Percentiles rank a stretch among this genome's conserved stretches.
These are phyloP conservation scores for Pelobates cultripes DNA, from an alignment of 2,797 vertebrate species.

Conservation along the genomic window DNA sequence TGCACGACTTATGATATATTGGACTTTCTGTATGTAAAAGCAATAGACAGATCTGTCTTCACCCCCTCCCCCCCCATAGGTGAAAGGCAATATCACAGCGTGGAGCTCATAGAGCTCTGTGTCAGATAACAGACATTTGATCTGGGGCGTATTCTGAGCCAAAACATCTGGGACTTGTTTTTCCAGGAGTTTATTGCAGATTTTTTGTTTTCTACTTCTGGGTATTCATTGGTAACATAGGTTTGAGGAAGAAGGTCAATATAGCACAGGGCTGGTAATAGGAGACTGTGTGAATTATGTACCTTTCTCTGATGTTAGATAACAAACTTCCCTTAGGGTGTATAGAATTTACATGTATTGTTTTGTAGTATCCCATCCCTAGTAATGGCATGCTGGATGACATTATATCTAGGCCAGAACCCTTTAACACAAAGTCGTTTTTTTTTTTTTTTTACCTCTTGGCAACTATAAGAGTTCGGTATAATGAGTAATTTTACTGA, in stretches of 20 bases:
- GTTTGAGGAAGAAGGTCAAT: slow-evolving; percentile 9
- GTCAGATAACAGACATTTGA: slow-evolving; percentile 56
- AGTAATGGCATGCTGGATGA: too few relatives aligned
- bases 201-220: neutral
- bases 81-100: slow-evolving; percentile 38
- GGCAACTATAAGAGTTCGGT: too few relatives aligned
- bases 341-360: too few relatives aligned
- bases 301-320: too few relatives aligned
- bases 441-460: too few relatives aligned
- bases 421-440: too few relatives aligned
- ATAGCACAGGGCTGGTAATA: slow-evolving; percentile 6
- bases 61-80: neutral
- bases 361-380: too few relatives aligned
- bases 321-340: too few relatives aligned
- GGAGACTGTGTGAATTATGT: neutral
- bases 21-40: too few relatives aligned
- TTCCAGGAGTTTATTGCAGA: slow-evolving; percentile 42
- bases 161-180: slow-evolving; percentile 63
- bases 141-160: slow-evolving; percentile 38
- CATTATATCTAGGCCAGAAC: too few relatives aligned
- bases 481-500: too few relatives aligned
- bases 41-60: neutral
- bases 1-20: too few relatives aligned
- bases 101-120: neutral
- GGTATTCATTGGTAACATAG: slow-evolving; percentile 4